These are phyloP conservation scores for Coilia nasus DNA, from an alignment of 2,797 vertebrate species.

Conservation along the genomic window DNA sequence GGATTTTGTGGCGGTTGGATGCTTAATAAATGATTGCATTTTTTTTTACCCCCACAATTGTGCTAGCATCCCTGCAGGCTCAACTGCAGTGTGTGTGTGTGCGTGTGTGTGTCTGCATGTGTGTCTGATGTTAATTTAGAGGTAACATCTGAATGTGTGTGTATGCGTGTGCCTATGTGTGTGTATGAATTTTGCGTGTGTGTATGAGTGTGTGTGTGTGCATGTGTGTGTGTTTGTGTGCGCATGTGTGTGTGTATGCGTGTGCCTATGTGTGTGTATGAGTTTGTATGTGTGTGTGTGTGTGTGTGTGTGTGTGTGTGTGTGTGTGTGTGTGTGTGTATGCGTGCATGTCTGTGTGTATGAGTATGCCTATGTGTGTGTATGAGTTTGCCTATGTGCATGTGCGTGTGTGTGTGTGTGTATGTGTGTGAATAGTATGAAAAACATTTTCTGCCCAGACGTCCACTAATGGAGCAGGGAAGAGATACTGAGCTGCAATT, in stretches of 20 bases:
- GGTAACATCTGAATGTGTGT: neutral
- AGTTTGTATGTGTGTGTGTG: neutral
- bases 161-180: neutral
- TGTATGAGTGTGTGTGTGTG: conserved; percentile 30
- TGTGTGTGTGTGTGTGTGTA: neutral
- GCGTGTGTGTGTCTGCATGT: neutral
- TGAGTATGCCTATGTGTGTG: conserved; percentile 26
- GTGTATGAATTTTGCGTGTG: neutral
- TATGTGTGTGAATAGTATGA: neutral
- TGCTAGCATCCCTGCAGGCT: neutral
- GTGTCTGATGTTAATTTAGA: neutral
- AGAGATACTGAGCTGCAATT: conserved; percentile 29
- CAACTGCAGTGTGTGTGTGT: neutral
- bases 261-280: neutral
- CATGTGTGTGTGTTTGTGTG: neutral
- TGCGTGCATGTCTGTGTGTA: neutral
- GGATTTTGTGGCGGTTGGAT: conserved; percentile 22
- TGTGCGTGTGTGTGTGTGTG: conserved; percentile 26
- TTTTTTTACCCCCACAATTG: neutral
- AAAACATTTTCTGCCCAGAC: neutral
- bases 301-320: neutral
- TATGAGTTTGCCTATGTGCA: conserved; percentile 20
- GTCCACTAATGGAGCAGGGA: neutral
- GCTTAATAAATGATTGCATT: conserved; percentile 9
- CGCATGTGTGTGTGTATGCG: too few species aligned